Conservation (phyloP, 2,888 invertebrate genomes). For the Orchestes rusci region DNA sequence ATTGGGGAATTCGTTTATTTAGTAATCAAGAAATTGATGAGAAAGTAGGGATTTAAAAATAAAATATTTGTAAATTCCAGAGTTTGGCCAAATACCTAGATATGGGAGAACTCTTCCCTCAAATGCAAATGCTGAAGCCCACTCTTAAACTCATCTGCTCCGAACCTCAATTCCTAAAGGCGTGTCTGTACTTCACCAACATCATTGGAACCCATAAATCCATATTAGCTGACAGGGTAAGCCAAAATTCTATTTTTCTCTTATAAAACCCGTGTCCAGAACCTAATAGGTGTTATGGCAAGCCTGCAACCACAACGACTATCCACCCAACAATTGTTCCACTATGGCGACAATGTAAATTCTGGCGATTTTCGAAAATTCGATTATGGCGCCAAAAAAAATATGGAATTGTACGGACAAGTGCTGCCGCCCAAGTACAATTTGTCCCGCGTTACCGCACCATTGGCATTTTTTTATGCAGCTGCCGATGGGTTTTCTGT, state of each 20-base stretch:
- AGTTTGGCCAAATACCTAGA: background rate
- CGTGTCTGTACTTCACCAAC: background rate
- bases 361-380: slow-evolving; percentile 39
- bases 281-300: too few species aligned
- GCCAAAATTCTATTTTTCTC: too few species aligned
- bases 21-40: too few species aligned
- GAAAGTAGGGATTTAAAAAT: too few species aligned
- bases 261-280: too few species aligned
- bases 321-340: slow-evolving; percentile 4
- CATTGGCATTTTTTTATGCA: slow-evolving; percentile 45
- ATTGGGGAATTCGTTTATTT: too few species aligned
- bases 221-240: too few species aligned
- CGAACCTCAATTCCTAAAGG: background rate
- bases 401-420: slow-evolving; percentile 47
- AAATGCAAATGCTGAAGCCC: background rate
- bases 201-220: background rate
- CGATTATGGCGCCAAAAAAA: slow-evolving; percentile 44
- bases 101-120: background rate
- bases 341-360: slow-evolving; percentile 7
- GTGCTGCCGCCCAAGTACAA: slow-evolving; percentile 49
- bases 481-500: slow-evolving; percentile 46
- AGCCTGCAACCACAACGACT: slow-evolving; percentile 4
- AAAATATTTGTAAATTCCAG: too few species aligned
- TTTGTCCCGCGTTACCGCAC: slow-evolving; percentile 38
- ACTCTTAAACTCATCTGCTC: background rate